These are phyloP conservation scores for Chaetogeoica ovagalla DNA, from an alignment of 2,888 invertebrate species.

Conservation along the genomic window DNA sequence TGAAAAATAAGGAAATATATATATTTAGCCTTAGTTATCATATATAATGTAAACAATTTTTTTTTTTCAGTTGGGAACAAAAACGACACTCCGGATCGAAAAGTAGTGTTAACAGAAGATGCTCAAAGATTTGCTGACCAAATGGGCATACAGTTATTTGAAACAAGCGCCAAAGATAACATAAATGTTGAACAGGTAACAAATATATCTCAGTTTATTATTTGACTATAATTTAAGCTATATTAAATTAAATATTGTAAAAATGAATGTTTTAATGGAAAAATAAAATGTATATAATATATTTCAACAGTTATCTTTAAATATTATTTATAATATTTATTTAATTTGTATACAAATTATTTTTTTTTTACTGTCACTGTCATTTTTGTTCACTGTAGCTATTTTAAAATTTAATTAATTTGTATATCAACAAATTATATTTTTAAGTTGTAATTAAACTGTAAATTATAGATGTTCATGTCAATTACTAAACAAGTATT, in stretches of 20 bases:
- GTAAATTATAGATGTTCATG: conserved; percentile 68
- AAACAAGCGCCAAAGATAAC: conserved; percentile 99
- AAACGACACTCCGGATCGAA: conserved; percentile 90
- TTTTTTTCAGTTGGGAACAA: conserved; percentile 85
- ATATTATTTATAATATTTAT: too few species aligned
- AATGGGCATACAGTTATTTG: conserved; percentile 95
- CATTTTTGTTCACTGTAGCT: too few species aligned
- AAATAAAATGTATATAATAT: not conserved
- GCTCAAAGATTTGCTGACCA: conserved; percentile 95
- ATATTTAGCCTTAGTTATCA: too few species aligned
- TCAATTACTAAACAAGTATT: conserved; percentile 79
- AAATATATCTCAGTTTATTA: not conserved
- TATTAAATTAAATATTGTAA: not conserved
- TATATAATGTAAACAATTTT: not conserved
- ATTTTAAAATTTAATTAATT: not conserved
- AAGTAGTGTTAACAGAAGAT: conserved; percentile 96
- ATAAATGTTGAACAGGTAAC: conserved; percentile 93
- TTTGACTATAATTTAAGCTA: not conserved
- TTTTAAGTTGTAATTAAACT: not conserved
- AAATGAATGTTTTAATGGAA: not conserved
- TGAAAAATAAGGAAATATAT: too few species aligned
- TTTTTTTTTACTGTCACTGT: too few species aligned
- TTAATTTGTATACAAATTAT: too few species aligned
- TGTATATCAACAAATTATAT: not conserved
- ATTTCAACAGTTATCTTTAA: not conserved